A percentile compares a stretch with the other conserved stretches of the same genome.
These are phyloP conservation scores for Melanerpes aurifrons DNA, from an alignment of 2,113 vertebrate genomes.

Conservation along the genomic window DNA sequence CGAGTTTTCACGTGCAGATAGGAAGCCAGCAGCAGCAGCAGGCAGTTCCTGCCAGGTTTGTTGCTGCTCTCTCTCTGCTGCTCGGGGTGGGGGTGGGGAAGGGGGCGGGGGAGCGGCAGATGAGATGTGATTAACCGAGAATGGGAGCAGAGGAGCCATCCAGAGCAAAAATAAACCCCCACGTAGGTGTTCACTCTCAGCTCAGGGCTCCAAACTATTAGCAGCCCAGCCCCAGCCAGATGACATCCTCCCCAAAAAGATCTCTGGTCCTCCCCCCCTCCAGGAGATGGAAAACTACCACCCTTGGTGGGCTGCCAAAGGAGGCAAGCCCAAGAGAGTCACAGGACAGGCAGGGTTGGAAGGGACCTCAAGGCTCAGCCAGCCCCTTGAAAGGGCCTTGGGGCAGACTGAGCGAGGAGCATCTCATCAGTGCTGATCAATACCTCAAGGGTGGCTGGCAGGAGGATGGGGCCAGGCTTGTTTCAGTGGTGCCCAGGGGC, in stretches of 20 bases:
- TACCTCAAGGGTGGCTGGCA: no score
- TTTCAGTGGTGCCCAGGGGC: no score
- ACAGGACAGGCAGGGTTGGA: no score
- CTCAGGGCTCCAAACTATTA: slow-evolving; percentile 44
- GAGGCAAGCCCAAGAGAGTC: neutral
- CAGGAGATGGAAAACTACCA: neutral
- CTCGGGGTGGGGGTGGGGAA: slow-evolving; percentile 15
- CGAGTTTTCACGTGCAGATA: neutral
- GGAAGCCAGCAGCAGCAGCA: slow-evolving; percentile 27
- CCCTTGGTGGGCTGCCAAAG: neutral
- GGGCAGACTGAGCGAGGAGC: no score
- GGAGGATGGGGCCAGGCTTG: no score
- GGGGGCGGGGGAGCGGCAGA: slow-evolving; percentile 30
- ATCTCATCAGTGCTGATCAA: no score
- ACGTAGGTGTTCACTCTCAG: slow-evolving; percentile 55
- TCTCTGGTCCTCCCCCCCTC: neutral
- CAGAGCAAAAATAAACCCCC: slow-evolving; percentile 57
- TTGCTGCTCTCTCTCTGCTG: neutral
- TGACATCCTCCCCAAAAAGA: slow-evolving; percentile 10
- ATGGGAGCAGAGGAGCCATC: slow-evolving; percentile 48
- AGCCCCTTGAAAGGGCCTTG: neutral
- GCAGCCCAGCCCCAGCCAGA: slow-evolving; percentile 19
- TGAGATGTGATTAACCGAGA: slow-evolving; percentile 67
- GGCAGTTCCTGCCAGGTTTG: slow-evolving; percentile 25
- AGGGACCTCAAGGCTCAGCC: no score